Evolutionary conservation across 2,888 invertebrate genomes (phyloP).

Genomic region (Drosophila quinaria): DNA sequence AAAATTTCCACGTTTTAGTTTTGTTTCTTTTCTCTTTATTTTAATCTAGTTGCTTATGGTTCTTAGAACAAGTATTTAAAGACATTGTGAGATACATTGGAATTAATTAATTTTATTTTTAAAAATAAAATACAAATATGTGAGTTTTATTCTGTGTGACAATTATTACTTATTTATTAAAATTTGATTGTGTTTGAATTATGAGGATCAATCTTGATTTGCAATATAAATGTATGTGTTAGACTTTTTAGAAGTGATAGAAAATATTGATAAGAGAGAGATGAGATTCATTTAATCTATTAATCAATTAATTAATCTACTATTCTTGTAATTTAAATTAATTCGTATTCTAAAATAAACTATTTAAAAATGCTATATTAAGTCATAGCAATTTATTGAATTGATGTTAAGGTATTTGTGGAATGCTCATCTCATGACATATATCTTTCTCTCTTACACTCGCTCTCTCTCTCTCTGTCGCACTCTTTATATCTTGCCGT

Average conservation of each 20-base stretch:
- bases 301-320: no score
- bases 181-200: no score
- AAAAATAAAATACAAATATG: neutral
- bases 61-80: neutral
- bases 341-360: neutral
- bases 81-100: neutral
- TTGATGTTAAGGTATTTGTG: slow-evolving; percentile 26
- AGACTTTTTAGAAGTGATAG: no score
- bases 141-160: neutral
- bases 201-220: no score
- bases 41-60: neutral
- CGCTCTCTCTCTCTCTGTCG: neutral
- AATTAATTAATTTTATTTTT: neutral
- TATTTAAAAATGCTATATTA: neutral
- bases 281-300: no score
- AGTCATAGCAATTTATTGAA: neutral
- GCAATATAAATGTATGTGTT: no score
- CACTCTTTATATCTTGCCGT: neutral
- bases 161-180: neutral
- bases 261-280: no score
- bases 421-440: slow-evolving; percentile 41
- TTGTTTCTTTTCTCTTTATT: neutral
- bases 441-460: slow-evolving; percentile 3
- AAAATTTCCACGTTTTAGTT: neutral
- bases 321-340: neutral